Evolutionary conservation across 2,113 vertebrate genomes (phyloP).

Genomic region (Oreochromis aureus): DNA sequence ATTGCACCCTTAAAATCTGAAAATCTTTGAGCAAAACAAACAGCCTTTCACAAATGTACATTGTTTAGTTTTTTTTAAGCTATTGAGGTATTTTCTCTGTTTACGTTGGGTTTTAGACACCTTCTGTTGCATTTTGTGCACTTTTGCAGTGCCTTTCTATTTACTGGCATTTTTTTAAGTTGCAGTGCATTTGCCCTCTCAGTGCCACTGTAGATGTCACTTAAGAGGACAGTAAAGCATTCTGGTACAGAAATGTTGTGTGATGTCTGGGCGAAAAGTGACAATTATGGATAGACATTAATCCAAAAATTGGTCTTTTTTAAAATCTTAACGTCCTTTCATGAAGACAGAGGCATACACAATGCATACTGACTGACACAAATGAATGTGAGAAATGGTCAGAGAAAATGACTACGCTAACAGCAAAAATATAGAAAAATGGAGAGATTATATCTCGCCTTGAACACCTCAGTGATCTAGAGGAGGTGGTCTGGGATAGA

Average conservation of each 20-base stretch:
- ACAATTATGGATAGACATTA: neutral
- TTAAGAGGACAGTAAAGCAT: neutral
- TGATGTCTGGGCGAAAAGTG: neutral
- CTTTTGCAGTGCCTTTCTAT: neutral
- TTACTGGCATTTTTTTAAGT: neutral
- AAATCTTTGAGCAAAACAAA: neutral
- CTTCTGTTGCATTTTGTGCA: neutral
- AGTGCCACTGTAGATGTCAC: neutral
- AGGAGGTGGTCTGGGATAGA: neutral
- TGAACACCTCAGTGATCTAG: neutral
- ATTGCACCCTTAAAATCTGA: neutral
- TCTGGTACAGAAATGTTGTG: neutral
- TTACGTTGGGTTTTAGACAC: neutral
- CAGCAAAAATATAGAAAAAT: neutral
- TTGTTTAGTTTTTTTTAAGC: fast-evolving
- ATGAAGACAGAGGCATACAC: neutral
- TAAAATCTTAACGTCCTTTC: neutral
- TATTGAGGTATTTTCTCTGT: neutral
- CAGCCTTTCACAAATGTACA: neutral
- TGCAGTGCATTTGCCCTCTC: neutral
- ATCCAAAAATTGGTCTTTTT: neutral
- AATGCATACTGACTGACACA: neutral
- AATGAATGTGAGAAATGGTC: neutral
- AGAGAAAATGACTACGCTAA: neutral
- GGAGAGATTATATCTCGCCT: neutral